Evolutionary conservation across 2,113 vertebrate species (phyloP), one percentile per base, ranked within the genome.

Genomic region (Cheirogaleus medius): DNA sequence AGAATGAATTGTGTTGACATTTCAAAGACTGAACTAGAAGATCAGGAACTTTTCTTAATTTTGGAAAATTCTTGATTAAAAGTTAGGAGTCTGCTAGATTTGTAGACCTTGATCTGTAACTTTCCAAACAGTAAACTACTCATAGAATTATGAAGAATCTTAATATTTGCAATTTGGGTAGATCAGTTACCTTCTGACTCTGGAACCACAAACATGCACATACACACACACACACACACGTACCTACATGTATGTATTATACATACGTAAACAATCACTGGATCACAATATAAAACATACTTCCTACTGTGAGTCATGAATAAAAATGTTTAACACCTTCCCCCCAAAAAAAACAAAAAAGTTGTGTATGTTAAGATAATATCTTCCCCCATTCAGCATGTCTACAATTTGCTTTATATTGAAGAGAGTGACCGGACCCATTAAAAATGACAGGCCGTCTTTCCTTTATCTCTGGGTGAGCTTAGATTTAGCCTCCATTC

Each of bases 11-110:
- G 39, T 64, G 25, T 78, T 85, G 68, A 44, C 74, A 52, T 87
- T 96, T 90, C 37, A 89, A 44, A 95, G 20, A 96, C 11, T 32
- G 83, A 96, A 60, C 12, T 37, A 90, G 20, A 91, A 88, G 9
- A 82, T 69, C 37, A 37, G 63, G 1, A 44, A n/a, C 17, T 76
- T 87, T 87, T 89, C 87, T 92, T 87, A 90, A 73, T 85, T 91
- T 94, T 95, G 18, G 1, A 69, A 96, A 87, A 27, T 60, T 14
- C 49, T 95, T 64, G 21, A 76, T 91, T 74, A 94, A 44, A 94
- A 81, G 32, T 89, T 97, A 73, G 34, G 94, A 94, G 21, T 88
- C 37, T 71, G 32, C 82, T 87, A n/a, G 60, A 91, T 97, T 91
- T 90, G 39, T 94, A 87, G 10, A 90, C 80, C 13, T 69, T 92